Evolutionary conservation across 2,797 vertebrate genomes (phyloP).

Genomic region (Chaenodraco wilsoni): DNA sequence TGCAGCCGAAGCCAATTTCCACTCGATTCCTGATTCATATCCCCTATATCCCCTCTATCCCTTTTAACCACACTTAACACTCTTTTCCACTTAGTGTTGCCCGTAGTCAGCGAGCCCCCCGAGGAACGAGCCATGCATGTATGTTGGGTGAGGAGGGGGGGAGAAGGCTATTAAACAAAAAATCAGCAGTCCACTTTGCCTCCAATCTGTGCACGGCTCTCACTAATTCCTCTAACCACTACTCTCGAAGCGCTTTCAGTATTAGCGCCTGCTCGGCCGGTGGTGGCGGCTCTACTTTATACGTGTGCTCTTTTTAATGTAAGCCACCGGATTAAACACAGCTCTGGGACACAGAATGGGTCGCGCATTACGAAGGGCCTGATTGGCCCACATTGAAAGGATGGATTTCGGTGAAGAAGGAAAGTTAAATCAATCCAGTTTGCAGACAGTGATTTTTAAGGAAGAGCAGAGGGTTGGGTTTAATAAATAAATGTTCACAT

Average conservation of each 20-base stretch:
- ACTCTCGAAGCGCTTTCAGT: slow-evolving; percentile 39
- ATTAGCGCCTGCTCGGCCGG: slow-evolving; percentile 32
- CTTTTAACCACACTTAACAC: slow-evolving; percentile 74
- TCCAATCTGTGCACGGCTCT: slow-evolving; percentile 46
- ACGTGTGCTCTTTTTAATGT: slow-evolving; percentile 52
- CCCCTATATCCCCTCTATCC: slow-evolving; percentile 46
- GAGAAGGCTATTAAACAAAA: slow-evolving; percentile 56
- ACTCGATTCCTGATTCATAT: slow-evolving; percentile 40
- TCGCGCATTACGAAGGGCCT: slow-evolving; percentile 49
- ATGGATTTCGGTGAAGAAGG: slow-evolving; percentile 54
- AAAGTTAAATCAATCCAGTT: slow-evolving; percentile 68
- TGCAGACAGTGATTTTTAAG: slow-evolving; percentile 40
- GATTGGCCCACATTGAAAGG: slow-evolving; percentile 53
- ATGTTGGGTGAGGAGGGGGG: slow-evolving; percentile 19
- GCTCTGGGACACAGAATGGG: slow-evolving; percentile 53
- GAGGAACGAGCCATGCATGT: slow-evolving; percentile 34
- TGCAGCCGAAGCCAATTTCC: slow-evolving; percentile 41
- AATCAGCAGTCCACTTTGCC: slow-evolving; percentile 55
- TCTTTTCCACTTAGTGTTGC: slow-evolving; percentile 69
- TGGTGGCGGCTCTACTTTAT: slow-evolving; percentile 34
- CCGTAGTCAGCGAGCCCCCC: slow-evolving; percentile 47
- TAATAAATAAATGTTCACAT: slow-evolving; percentile 66
- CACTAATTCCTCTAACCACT: slow-evolving; percentile 64
- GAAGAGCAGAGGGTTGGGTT: slow-evolving; percentile 28
- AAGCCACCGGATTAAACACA: slow-evolving; percentile 65